Conservation (phyloP, 2,888 invertebrate genomes). For the Myopa testacea region DNA sequence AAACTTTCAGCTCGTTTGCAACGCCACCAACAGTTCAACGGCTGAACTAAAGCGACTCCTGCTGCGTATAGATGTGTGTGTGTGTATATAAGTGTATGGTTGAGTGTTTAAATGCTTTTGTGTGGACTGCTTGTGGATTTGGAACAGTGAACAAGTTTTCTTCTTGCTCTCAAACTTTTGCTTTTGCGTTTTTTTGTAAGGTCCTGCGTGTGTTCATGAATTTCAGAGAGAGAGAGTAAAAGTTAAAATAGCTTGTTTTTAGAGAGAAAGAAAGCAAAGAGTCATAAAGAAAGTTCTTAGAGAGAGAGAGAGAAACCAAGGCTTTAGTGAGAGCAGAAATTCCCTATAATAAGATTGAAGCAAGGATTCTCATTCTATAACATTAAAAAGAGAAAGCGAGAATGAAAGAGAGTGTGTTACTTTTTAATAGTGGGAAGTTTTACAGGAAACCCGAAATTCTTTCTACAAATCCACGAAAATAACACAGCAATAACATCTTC, state of each 20-base stretch:
- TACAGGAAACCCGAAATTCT: neutral
- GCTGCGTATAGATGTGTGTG: neutral
- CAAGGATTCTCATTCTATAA: too few relatives aligned
- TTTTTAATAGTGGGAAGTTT: neutral
- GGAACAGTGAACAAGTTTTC: conserved; percentile 6
- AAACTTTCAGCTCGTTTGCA: conserved; percentile 50
- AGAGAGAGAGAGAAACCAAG: neutral
- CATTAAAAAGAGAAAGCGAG: neutral
- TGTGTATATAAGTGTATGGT: neutral
- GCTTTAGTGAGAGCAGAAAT: too few relatives aligned
- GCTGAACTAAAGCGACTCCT: conserved; percentile 47
- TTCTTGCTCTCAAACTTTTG: neutral
- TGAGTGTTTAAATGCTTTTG: too few relatives aligned
- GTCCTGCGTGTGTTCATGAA: conserved; percentile 16
- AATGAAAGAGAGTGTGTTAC: neutral
- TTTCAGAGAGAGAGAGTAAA: neutral
- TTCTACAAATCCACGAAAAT: too few relatives aligned
- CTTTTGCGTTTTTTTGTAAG: neutral
- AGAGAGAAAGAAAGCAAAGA: neutral
- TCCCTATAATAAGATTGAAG: too few relatives aligned
- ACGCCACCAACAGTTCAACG: conserved; percentile 54
- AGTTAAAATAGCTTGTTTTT: neutral
- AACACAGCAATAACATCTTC: too few relatives aligned
- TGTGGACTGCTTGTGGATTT: conserved; percentile 11
- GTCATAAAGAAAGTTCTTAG: neutral